A percentile compares a stretch with the other conserved stretches of the same genome.
phyloP scores from a whole-genome alignment of 2,888 invertebrate genomes.

The Chrysotoxum bicinctum region DNA sequence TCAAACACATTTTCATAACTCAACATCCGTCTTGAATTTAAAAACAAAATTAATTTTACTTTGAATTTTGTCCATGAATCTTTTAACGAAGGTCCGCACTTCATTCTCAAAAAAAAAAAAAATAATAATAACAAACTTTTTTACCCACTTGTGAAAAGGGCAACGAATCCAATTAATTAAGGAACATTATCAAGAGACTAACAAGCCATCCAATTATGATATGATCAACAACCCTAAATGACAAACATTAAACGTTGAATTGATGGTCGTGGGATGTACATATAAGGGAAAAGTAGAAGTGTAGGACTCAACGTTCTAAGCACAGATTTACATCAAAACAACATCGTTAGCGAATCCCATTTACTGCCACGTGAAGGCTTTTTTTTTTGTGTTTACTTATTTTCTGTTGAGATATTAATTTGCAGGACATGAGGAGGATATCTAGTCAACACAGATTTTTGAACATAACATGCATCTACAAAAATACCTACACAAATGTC shows the following conservation, averaged over 20 bases:
- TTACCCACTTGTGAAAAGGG: conserved; percentile 27
- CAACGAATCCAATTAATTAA: conserved; percentile 62
- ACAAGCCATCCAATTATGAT: conserved; percentile 72
- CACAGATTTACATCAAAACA: conserved; percentile 68
- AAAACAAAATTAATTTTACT: not conserved
- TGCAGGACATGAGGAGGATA: conserved; percentile 52
- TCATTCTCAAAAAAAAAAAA: not conserved
- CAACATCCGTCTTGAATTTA: not conserved
- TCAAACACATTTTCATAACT: not conserved
- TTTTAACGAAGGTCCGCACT: conserved; percentile 1
- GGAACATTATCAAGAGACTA: conserved; percentile 55
- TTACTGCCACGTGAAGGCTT: conserved; percentile 28
- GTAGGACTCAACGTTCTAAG: conserved; percentile 52
- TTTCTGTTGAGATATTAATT: conserved; percentile 66
- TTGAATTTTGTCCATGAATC: not conserved
- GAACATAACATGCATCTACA: conserved; percentile 17
- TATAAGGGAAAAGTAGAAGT: not conserved
- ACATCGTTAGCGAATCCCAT: conserved; percentile 67
- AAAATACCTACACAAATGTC: conserved; percentile 9
- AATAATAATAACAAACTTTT: not conserved
- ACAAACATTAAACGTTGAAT: conserved; percentile 47
- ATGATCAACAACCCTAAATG: conserved; percentile 65
- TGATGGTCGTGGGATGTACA: not conserved
- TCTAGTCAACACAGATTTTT: conserved; percentile 16
- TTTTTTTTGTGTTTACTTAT: conserved; percentile 33